phyloP scores from a whole-genome alignment of 2,797 vertebrate genomes.

The Catharus ustulatus region DNA sequence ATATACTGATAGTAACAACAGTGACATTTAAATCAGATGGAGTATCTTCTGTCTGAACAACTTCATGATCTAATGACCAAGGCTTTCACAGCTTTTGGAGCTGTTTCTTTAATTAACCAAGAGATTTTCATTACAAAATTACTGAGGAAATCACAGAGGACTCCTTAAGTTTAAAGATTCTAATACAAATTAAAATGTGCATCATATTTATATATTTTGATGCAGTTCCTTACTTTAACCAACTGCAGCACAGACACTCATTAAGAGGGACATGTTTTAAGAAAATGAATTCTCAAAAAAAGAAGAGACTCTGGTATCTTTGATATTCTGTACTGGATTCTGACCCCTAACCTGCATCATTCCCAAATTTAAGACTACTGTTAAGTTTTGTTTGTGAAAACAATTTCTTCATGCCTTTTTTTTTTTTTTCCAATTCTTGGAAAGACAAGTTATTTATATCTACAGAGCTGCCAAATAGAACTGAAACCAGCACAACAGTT shows the following conservation, averaged over 20 bases:
- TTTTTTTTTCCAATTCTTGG: background rate
- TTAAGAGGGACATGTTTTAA: background rate
- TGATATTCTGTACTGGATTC: background rate
- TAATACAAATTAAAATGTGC: background rate
- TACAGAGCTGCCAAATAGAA: conserved; percentile 9
- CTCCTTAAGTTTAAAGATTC: background rate
- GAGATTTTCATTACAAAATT: background rate
- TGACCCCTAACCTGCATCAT: background rate
- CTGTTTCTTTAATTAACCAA: background rate
- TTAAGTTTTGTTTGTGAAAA: background rate
- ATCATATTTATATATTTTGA: background rate
- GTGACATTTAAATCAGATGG: background rate
- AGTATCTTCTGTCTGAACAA: background rate
- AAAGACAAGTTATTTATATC: conserved; percentile 16
- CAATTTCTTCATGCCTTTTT: background rate
- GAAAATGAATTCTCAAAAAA: background rate
- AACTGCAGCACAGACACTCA: background rate
- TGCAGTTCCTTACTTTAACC: background rate
- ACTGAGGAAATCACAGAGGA: background rate
- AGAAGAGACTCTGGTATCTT: background rate
- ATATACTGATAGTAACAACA: background rate
- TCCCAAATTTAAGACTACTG: background rate
- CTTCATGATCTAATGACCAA: background rate
- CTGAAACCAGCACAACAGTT: conserved; percentile 45
- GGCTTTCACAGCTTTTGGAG: background rate